Percentiles rank a stretch among this genome's conserved stretches.
phyloP scores from a whole-genome alignment of 1,140 invertebrate species.

The Heliconius melpomene region DNA sequence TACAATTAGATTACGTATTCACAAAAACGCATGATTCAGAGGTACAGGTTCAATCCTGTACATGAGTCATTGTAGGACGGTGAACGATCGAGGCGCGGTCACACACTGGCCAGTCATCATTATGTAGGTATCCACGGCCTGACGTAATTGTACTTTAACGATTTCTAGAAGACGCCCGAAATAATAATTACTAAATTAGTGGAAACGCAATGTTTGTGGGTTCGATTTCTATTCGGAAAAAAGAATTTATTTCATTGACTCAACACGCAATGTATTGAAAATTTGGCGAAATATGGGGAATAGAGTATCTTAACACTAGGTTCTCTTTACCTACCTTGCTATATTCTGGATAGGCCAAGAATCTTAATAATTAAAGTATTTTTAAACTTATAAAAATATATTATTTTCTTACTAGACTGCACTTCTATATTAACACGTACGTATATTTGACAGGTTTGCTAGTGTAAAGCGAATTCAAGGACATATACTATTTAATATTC shows the following conservation, averaged over 20 bases:
- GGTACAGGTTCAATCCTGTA: not conserved
- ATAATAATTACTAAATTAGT: not conserved
- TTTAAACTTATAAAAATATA: not conserved
- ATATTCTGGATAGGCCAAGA: not conserved
- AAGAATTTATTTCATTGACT: not conserved
- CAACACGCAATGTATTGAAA: not conserved
- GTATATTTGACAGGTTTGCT: no score
- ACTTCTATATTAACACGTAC: no score
- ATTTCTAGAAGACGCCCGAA: not conserved
- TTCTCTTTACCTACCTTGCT: not conserved
- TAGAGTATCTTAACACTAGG: not conserved
- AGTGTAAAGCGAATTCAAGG: no score
- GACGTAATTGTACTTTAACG: conserved; percentile 8
- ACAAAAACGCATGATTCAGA: not conserved
- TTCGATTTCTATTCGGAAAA: not conserved
- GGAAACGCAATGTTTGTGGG: not conserved
- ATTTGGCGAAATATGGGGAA: not conserved
- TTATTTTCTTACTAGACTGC: no score
- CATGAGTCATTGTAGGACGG: conserved; percentile 11
- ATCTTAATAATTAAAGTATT: not conserved
- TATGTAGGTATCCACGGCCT: not conserved
- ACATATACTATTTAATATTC: no score
- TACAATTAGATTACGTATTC: not conserved
- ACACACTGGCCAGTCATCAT: not conserved
- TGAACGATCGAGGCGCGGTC: not conserved